Evolutionary conservation across 2,888 invertebrate genomes (phyloP).

Genomic region (Griposia aprilina): DNA sequence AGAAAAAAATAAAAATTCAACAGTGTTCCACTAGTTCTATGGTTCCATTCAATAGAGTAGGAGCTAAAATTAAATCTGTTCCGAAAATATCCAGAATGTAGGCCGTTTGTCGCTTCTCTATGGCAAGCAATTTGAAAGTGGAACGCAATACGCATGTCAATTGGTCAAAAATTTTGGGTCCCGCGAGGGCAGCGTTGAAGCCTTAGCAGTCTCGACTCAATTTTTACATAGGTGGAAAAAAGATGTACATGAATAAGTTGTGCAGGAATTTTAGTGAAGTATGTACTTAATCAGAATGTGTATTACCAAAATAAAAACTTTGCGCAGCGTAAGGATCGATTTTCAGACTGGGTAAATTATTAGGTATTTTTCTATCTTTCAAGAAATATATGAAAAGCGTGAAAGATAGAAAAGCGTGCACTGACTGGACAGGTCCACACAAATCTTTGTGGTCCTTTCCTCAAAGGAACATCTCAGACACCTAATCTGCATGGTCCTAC

Average conservation of each 20-base stretch:
- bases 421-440: too few relatives aligned
- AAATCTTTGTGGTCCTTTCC: too few relatives aligned
- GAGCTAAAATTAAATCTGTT: background rate
- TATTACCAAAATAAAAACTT: background rate
- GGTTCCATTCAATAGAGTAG: background rate
- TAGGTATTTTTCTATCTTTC: too few relatives aligned
- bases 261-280: background rate
- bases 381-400: too few relatives aligned
- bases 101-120: slow-evolving; percentile 9
- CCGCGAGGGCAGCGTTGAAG: background rate
- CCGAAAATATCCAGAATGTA: background rate
- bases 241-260: background rate
- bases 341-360: background rate
- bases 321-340: background rate
- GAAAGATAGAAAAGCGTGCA: too few relatives aligned
- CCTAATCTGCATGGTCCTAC: too few relatives aligned
- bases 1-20: background rate
- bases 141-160: slow-evolving; percentile 33
- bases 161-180: slow-evolving; percentile 6
- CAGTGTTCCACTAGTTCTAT: background rate
- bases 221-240: background rate
- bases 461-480: too few relatives aligned
- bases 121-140: slow-evolving; percentile 31
- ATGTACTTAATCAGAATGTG: background rate
- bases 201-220: background rate